Base-by-base conservation (phyloP, 64 coral and sea anemone species). In the Montipora cactus region DNA sequence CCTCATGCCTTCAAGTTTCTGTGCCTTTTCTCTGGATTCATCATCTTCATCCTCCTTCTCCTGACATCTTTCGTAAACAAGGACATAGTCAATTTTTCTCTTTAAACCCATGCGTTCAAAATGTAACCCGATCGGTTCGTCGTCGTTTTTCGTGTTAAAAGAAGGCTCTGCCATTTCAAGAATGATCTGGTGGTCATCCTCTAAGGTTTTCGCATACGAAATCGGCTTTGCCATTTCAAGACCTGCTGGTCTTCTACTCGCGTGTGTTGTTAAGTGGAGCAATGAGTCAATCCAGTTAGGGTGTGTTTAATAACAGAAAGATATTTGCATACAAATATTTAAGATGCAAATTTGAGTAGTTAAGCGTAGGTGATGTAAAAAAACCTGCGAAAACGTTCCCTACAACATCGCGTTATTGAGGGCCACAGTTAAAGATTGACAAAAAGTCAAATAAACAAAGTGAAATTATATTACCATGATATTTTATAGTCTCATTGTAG, bases 1-100 rank as follows among this genome's bases (percentile, higher is more conserved):
- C 16, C 92, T 66, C 83, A 88, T 93, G 8, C 53, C 85, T 59
- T 93, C 92, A n/a, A 45, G 85, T 47, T 88, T 80, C 23, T 71
- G 64, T 51, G 85, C 77, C 5, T 71, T 70, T 5, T 49, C 83
- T 55, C 52, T 87, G 9, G 64, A 62, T 1, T 93, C 85, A 10
- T 87, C 83, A 50, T 93, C 92, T 61, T 93, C 67, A 25, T 88
- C 59, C 23, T 93, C 92, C 44, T 88, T 82, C 46, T 93, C 92
- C 48, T 73, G 46, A 7, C 84, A 80, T 0, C 75, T 46, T 22
- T 93, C 92, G 47, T 93, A 93, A 11, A 93, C 92, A 6, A 93
- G 87, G 21, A 88, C 84, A 46, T 93, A 93, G 59, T 93, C 92
- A 14, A 93, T 81, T 67, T 72, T 86, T 47, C 49, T 72, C 13